phyloP scores from a whole-genome alignment of 2,797 vertebrate genomes.

The Microcaecilia unicolor region DNA sequence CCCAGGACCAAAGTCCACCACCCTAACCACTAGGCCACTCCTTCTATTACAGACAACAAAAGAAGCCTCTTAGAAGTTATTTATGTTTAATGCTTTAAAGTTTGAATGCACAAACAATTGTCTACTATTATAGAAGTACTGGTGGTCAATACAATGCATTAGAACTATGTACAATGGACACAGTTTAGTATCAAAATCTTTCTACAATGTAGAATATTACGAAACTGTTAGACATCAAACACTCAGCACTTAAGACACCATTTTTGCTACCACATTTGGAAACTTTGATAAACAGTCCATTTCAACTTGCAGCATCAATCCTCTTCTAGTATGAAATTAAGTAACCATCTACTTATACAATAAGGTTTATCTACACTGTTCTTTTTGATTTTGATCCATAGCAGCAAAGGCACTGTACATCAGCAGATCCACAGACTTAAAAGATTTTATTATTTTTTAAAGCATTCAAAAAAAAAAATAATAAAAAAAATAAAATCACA shows the following conservation, averaged over 20 bases:
- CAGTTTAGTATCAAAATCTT: conserved; percentile 79
- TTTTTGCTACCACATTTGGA: conserved; percentile 70
- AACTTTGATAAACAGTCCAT: conserved; percentile 67
- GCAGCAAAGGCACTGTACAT: conserved; percentile 82
- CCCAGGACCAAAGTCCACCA: no score
- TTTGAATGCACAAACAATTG: conserved; percentile 73
- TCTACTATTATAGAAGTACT: conserved; percentile 72
- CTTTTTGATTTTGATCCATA: conserved; percentile 78
- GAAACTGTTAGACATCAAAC: conserved; percentile 75
- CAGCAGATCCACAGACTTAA: conserved; percentile 76
- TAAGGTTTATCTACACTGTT: conserved; percentile 74
- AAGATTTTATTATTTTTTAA: conserved; percentile 60
- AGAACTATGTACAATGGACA: conserved; percentile 76
- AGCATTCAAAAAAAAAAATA: conserved; percentile 63
- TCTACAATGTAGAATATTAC: conserved; percentile 70
- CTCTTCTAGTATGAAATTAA: conserved; percentile 77
- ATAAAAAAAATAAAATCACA: conserved; percentile 50
- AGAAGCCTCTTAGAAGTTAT: conserved; percentile 58
- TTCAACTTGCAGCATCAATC: conserved; percentile 69
- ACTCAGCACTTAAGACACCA: conserved; percentile 73
- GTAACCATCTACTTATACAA: conserved; percentile 70
- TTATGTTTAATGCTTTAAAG: conserved; percentile 75
- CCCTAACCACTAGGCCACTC: no score
- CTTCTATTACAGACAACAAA: no score
- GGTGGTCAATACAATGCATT: conserved; percentile 67